Evolutionary conservation across 2,113 vertebrate genomes (phyloP), one percentile per base, ranked within the genome.

Genomic region (Illadopsis cleaveri): DNA sequence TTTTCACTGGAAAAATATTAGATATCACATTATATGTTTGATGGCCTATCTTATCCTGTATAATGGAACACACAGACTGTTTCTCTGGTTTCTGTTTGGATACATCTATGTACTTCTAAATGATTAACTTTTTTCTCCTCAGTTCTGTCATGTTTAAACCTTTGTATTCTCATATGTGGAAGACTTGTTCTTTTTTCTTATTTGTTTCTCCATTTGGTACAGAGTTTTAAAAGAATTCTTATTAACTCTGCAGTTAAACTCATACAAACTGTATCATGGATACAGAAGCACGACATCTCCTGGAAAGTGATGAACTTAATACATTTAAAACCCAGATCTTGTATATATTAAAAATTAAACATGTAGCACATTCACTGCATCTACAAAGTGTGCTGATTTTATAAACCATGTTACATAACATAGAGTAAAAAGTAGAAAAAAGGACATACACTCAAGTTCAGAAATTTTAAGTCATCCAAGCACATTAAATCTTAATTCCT

Each of bases 341-440:
- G n/a, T 69, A 65, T 37, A 18, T 37, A 80, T 94, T 88, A 95
- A 82, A 83, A 90, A 69, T 79, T 76, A 42, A 94, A 37, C 13
- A 40, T 60, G 20, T 78, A 84, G 65, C 23, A 20, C 20, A 42
- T 37, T 28, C 25, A 53, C 19, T 79, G 53, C 87, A 64, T 80
- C 37, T 56, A 53, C 25, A 56, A 84, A 87, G 16, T 45, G 20
- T 64, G 27, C 9, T 90, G 57, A 48, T 65, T 84, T 84, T 75
- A 44, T 79, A 80, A 90, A 57, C 10, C 12, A 7, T 19, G n/a
- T 75, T 92, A 45, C 18, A n/a, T 70, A 86, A 58, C 11, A 6
- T 5, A 40, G 15, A 50, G 15, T 81, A 69, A 90, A 89, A 92
- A 69, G 6, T 2, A 76, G 75, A 90, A 87, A 79, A 19, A 47